Evolutionary conservation across 2,888 invertebrate genomes (phyloP).

Genomic region (Drosophila falleni): DNA sequence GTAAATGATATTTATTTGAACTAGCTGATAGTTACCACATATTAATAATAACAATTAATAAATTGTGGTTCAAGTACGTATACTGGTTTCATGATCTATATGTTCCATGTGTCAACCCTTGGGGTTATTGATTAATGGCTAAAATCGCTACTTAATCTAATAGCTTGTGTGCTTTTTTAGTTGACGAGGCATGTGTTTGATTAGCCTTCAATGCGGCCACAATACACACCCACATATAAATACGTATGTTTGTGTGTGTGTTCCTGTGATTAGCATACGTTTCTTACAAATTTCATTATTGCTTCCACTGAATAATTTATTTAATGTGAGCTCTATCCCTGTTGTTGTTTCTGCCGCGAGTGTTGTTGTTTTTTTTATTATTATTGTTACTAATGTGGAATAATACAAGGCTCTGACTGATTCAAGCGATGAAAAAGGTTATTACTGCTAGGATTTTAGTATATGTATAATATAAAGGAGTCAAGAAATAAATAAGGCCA

Average conservation of each 20-base stretch:
- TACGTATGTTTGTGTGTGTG: slow-evolving; percentile 2
- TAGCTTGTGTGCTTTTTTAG: slow-evolving; percentile 57
- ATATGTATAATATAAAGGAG: not conserved
- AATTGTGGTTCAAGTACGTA: slow-evolving; percentile 48
- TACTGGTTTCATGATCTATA: not conserved
- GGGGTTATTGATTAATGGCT: slow-evolving; percentile 70
- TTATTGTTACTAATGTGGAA: slow-evolving; percentile 7
- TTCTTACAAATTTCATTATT: slow-evolving; percentile 40
- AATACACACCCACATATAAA: slow-evolving; percentile 3
- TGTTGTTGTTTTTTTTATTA: slow-evolving; percentile 7
- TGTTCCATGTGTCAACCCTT: slow-evolving; percentile 31
- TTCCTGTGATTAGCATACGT: slow-evolving; percentile 31
- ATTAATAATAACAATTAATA: slow-evolving; percentile 71
- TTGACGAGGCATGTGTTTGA: slow-evolving; percentile 45
- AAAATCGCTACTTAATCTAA: slow-evolving; percentile 75
- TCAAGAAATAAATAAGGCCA: slow-evolving; percentile 1
- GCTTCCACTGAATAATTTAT: slow-evolving; percentile 54
- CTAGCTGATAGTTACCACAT: slow-evolving; percentile 33
- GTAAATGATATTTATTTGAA: slow-evolving; percentile 44
- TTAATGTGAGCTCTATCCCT: slow-evolving; percentile 9
- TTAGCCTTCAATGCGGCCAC: slow-evolving; percentile 17
- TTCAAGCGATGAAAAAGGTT: not conserved
- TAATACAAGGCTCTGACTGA: not conserved
- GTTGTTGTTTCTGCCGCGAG: not conserved
- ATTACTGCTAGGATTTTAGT: not conserved